Evolutionary conservation across 2,888 invertebrate species (phyloP).

Genomic region (Lochmaea crataegi): DNA sequence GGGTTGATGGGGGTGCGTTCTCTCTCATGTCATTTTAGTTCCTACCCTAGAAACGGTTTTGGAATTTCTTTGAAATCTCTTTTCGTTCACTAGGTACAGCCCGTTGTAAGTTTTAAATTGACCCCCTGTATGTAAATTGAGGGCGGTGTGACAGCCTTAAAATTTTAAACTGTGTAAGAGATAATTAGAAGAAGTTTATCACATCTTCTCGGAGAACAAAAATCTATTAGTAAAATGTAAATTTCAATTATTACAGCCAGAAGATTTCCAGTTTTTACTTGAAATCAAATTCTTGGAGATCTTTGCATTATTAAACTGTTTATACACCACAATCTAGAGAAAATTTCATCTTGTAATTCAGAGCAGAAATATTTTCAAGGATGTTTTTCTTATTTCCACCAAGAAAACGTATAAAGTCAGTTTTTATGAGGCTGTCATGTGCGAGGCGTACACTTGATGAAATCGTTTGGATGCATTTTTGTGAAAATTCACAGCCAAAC

Average conservation of each 20-base stretch:
- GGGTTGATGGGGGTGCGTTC: too few relatives aligned
- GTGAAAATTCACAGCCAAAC: constrained; percentile 50
- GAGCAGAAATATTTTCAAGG: constrained; percentile 26
- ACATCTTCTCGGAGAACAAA: too few relatives aligned
- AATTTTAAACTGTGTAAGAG: too few relatives aligned
- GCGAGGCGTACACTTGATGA: constrained; percentile 51
- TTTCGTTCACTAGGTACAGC: too few relatives aligned
- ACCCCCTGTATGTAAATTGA: too few relatives aligned
- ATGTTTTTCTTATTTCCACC: constrained; percentile 30
- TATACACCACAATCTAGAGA: constrained; percentile 29
- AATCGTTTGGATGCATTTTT: constrained; percentile 55
- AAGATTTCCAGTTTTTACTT: neutral
- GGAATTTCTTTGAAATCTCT: too few relatives aligned
- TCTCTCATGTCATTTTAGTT: too few relatives aligned
- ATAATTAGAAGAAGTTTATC: too few relatives aligned
- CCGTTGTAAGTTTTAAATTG: too few relatives aligned
- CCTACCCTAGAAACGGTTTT: too few relatives aligned
- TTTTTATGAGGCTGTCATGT: constrained; percentile 50
- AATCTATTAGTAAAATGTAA: neutral
- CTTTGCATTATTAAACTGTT: constrained; percentile 32
- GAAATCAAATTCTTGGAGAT: constrained; percentile 15
- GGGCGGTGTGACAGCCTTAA: too few relatives aligned
- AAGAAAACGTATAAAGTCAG: constrained; percentile 35
- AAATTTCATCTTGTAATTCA: constrained; percentile 34
- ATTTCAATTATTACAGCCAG: too few relatives aligned